Conservation (phyloP, 2,797 vertebrate species). For the Myripristis murdjan region DNA sequence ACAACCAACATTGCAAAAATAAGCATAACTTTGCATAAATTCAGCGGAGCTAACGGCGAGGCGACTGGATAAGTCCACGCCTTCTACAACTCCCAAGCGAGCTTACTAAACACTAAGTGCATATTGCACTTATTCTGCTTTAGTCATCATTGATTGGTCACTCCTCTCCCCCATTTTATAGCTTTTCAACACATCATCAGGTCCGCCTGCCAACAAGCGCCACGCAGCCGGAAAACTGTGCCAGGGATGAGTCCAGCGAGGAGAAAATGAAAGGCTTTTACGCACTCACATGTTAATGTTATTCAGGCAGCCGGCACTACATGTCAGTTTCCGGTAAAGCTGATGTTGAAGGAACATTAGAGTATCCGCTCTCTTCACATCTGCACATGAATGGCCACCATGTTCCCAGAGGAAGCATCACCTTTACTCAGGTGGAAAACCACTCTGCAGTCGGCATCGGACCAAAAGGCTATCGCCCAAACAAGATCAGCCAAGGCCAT, state of each 20-base stretch:
- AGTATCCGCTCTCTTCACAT: conserved; percentile 19
- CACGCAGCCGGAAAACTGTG: conserved; percentile 47
- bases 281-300: conserved; percentile 9
- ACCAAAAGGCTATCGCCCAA: not conserved
- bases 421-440: conserved; percentile 65
- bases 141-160: conserved; percentile 64
- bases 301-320: conserved; percentile 7
- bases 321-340: conserved; percentile 27
- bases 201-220: conserved; percentile 59
- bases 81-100: too few relatives aligned
- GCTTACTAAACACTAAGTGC: too few relatives aligned
- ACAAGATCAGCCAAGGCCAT: conserved; percentile 13
- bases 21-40: too few relatives aligned
- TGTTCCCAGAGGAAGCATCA: conserved; percentile 35
- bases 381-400: conserved; percentile 4
- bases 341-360: conserved; percentile 10
- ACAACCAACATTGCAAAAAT: too few relatives aligned
- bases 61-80: too few relatives aligned
- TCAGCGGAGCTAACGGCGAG: too few relatives aligned
- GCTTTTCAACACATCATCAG: conserved; percentile 73
- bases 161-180: conserved; percentile 56
- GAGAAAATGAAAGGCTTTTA: conserved; percentile 5
- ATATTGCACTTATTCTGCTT: conserved; percentile 62
- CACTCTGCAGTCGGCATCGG: conserved; percentile 9
- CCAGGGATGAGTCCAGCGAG: conserved; percentile 25